Percentiles rank a stretch among this genome's conserved stretches.
Evolutionary conservation across 2,888 invertebrate species (phyloP).

Genomic region (Harpalus rufipes): DNA sequence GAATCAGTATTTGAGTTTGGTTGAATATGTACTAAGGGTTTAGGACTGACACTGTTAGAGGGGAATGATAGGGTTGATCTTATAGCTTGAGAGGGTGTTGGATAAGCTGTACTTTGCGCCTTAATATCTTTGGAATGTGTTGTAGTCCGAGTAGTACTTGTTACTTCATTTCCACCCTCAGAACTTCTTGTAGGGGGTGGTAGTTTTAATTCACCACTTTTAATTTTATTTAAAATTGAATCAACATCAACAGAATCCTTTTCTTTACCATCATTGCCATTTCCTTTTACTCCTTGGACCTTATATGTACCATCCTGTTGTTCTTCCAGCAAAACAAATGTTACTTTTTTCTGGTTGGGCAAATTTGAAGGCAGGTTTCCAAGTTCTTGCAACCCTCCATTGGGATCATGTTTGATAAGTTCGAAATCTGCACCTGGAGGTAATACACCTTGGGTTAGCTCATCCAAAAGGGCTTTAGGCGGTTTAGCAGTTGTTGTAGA

Average conservation of each 20-base stretch:
- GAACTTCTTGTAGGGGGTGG: conserved; percentile 81
- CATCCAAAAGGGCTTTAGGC: conserved; percentile 85
- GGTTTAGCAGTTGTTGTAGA: conserved; percentile 79
- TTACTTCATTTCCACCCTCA: conserved; percentile 70
- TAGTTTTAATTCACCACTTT: conserved; percentile 89
- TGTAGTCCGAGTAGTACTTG: conserved; percentile 70
- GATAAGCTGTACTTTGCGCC: conserved; percentile 68
- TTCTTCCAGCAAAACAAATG: conserved; percentile 91
- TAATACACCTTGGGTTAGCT: conserved; percentile 88
- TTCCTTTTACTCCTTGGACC: conserved; percentile 91
- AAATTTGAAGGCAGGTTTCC: conserved; percentile 81
- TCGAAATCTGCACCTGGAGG: conserved; percentile 90
- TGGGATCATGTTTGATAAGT: conserved; percentile 86
- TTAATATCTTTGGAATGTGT: conserved; percentile 69
- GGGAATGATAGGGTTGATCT: conserved; percentile 74
- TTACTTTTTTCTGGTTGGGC: conserved; percentile 88
- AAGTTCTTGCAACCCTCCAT: conserved; percentile 86
- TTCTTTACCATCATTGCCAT: conserved; percentile 83
- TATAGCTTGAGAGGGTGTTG: conserved; percentile 72
- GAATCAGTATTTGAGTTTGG: conserved; percentile 72
- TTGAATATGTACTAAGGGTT: conserved; percentile 71
- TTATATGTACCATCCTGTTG: conserved; percentile 92
- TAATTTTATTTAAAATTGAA: conserved; percentile 88
- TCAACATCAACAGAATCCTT: conserved; percentile 88
- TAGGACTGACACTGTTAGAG: conserved; percentile 10